These are phyloP conservation scores for Acrobasis consociella DNA, from an alignment of 2,888 invertebrate species.

Conservation along the genomic window DNA sequence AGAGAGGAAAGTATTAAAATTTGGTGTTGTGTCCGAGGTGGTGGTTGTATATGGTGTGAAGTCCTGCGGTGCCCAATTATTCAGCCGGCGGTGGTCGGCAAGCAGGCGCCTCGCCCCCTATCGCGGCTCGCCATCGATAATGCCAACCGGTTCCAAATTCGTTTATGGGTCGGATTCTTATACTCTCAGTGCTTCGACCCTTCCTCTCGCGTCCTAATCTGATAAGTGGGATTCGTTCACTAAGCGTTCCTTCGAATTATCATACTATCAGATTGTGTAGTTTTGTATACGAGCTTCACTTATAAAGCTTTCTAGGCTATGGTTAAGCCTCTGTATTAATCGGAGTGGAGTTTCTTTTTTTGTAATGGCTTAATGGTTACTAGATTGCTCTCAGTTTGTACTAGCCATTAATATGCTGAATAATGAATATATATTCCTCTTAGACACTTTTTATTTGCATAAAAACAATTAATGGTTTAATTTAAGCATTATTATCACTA, in stretches of 20 bases:
- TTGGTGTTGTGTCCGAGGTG: constrained; percentile 35
- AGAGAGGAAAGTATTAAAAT: constrained; percentile 32
- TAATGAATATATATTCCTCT: too few species aligned
- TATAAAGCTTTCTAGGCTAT: neutral
- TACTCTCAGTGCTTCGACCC: constrained; percentile 8
- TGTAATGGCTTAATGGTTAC: neutral
- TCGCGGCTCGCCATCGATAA: constrained; percentile 79
- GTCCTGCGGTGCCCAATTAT: constrained; percentile 81
- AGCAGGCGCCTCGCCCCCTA: constrained; percentile 75
- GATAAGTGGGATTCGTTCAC: constrained; percentile 20
- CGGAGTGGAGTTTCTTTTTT: neutral
- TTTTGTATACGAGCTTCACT: neutral
- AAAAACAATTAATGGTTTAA: too few species aligned
- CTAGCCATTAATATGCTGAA: too few species aligned
- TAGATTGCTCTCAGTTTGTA: neutral
- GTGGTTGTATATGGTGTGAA: constrained; percentile 70
- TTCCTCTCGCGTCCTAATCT: constrained; percentile 18
- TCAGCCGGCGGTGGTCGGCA: constrained; percentile 74
- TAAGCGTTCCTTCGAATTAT: constrained; percentile 4
- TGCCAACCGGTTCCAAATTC: constrained; percentile 72
- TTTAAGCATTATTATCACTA: too few species aligned
- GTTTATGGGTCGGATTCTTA: constrained; percentile 59
- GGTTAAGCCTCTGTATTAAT: neutral
- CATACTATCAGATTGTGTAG: constrained; percentile 8
- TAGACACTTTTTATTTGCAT: too few species aligned